A percentile compares a stretch with the other conserved stretches of the same genome.
phyloP scores from a whole-genome alignment of 2,888 invertebrate species.

The Theretra japonica region DNA sequence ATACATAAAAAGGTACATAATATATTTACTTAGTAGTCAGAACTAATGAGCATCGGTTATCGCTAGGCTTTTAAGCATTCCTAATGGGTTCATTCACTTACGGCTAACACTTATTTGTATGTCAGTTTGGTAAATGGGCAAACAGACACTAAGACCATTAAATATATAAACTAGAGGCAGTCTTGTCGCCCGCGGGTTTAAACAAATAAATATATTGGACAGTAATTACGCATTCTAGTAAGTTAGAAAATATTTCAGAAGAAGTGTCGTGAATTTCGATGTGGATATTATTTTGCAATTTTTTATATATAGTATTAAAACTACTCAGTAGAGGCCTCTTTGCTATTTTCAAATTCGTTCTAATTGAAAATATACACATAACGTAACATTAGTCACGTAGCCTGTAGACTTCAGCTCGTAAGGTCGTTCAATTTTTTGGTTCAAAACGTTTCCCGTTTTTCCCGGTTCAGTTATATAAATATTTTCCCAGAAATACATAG shows the following conservation, averaged over 20 bases:
- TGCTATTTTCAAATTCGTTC: background rate
- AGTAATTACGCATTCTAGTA: background rate
- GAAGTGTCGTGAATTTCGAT: background rate
- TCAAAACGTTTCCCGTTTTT: background rate
- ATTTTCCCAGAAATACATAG: no score
- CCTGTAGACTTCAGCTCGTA: background rate
- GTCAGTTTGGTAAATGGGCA: background rate
- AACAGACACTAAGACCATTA: background rate
- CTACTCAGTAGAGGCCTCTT: background rate
- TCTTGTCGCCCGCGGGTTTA: background rate
- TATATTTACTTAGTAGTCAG: conserved; percentile 24
- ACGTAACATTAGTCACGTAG: background rate
- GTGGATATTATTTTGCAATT: no score
- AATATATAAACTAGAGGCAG: background rate
- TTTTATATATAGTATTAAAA: no score
- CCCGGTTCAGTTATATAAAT: background rate
- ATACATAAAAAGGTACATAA: background rate
- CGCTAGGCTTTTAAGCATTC: conserved; percentile 21
- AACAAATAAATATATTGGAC: background rate
- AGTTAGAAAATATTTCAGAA: no score
- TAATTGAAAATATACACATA: background rate
- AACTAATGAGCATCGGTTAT: conserved; percentile 17
- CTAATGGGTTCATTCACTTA: conserved; percentile 32
- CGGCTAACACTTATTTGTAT: background rate
- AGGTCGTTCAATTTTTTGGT: background rate